These are phyloP conservation scores for Chloebia gouldiae DNA, from an alignment of 2,113 vertebrate genomes.

Conservation along the genomic window DNA sequence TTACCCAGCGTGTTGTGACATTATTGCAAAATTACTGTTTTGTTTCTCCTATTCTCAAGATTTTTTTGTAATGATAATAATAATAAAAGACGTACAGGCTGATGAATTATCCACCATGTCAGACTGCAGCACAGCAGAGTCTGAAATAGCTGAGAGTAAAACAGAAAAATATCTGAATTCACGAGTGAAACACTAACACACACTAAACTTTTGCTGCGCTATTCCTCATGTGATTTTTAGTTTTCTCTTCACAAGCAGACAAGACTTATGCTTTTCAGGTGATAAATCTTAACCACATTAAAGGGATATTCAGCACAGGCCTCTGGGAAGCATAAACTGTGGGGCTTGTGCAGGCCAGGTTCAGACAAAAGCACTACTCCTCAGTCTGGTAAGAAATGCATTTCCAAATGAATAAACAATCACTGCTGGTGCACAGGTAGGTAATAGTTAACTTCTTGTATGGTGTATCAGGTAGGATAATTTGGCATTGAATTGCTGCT, in stretches of 20 bases:
- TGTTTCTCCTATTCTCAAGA: constrained; percentile 28
- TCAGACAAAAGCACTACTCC: constrained; percentile 28
- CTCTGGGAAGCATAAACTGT: not conserved
- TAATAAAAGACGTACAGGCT: constrained; percentile 27
- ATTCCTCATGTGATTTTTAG: constrained; percentile 1
- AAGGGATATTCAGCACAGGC: not conserved
- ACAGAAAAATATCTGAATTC: not conserved
- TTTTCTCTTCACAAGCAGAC: not conserved
- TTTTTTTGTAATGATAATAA: not conserved
- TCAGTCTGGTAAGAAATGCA: not conserved
- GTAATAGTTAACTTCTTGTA: constrained; percentile 13
- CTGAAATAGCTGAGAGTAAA: constrained; percentile 5
- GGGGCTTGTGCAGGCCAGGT: not conserved
- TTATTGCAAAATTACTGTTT: constrained; percentile 47
- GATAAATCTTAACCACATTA: not conserved
- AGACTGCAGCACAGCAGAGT: not conserved
- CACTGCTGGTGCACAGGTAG: not conserved
- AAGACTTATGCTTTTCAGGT: not conserved
- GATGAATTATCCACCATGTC: not conserved
- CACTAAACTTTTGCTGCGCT: not conserved
- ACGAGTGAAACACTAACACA: not conserved
- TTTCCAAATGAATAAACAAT: constrained; percentile 62
- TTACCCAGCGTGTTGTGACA: constrained; percentile 3
- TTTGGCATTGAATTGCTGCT: constrained; percentile 25
- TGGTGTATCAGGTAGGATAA: constrained; percentile 31